A percentile compares a stretch with the other conserved stretches of the same genome.
phyloP scores from a whole-genome alignment of 2,888 invertebrate genomes.

The Andricus curvator region DNA sequence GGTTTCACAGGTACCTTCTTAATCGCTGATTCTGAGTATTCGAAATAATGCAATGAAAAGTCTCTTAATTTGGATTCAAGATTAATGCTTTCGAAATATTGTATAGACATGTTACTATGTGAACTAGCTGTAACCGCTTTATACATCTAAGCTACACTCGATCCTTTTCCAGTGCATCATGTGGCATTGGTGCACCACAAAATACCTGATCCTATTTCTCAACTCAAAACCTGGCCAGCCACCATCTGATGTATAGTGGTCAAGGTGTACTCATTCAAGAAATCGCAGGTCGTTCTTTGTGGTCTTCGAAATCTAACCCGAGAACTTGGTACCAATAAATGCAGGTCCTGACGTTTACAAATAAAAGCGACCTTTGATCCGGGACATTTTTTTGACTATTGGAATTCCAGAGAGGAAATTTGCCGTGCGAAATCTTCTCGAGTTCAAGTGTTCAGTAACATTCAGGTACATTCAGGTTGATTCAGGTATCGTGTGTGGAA shows the following conservation, averaged over 20 bases:
- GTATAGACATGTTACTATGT: not conserved
- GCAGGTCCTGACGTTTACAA: not conserved
- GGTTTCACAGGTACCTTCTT: too few species aligned
- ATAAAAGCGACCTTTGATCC: constrained; percentile 2
- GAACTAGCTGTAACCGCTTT: not conserved
- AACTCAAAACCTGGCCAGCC: not conserved
- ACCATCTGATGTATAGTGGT: constrained; percentile 18
- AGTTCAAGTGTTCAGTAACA: not conserved
- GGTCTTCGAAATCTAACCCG: not conserved
- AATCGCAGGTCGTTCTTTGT: not conserved
- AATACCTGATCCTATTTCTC: constrained; percentile 31
- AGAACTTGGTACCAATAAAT: not conserved
- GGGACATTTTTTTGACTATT: not conserved
- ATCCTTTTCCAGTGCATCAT: constrained; percentile 29
- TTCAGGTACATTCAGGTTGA: not conserved
- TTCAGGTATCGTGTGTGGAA: constrained; percentile 11
- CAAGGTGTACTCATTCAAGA: constrained; percentile 17
- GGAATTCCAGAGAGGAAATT: not conserved
- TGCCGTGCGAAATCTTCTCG: not conserved
- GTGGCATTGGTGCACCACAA: constrained; percentile 29
- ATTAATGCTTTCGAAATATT: too few species aligned
- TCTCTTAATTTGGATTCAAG: not conserved
- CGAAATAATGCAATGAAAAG: not conserved
- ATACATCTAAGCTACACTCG: constrained; percentile 11
- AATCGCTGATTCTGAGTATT: too few species aligned